phyloP scores from a whole-genome alignment of 2,888 invertebrate species.

The Odontomyia ornata region DNA sequence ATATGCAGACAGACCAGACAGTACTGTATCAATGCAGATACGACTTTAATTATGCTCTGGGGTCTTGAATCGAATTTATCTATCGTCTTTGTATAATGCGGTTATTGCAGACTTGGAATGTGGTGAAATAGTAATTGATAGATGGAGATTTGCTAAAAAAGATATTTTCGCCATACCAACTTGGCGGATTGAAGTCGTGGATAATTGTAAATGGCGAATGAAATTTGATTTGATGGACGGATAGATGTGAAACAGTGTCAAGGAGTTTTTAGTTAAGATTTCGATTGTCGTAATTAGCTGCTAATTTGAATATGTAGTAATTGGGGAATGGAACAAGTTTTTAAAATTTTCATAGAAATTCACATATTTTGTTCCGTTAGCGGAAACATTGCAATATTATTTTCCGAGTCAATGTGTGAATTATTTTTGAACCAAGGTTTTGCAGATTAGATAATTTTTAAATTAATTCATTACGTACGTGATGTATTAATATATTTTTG shows the following conservation, averaged over 20 bases:
- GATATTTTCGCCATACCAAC: background rate
- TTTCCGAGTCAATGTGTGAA: too few relatives aligned
- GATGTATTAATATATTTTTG: too few relatives aligned
- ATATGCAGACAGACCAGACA: too few relatives aligned
- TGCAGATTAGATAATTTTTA: too few relatives aligned
- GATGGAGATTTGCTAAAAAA: background rate
- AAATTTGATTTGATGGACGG: background rate
- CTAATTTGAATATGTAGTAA: background rate
- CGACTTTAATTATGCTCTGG: background rate
- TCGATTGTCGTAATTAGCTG: background rate
- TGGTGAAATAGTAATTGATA: background rate
- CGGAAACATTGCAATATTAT: background rate
- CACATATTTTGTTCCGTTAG: background rate
- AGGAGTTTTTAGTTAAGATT: background rate
- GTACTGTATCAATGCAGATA: too few relatives aligned
- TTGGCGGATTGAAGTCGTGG: background rate
- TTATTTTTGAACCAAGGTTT: too few relatives aligned
- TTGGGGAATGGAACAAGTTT: background rate
- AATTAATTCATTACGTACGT: too few relatives aligned
- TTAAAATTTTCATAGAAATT: background rate
- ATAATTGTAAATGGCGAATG: background rate
- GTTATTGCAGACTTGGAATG: slow-evolving; percentile 24
- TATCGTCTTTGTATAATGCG: slow-evolving; percentile 2
- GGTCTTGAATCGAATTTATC: background rate
- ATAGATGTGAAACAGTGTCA: background rate